Base-by-base conservation (phyloP, 2,797 vertebrate genomes). In the Atherinosoma microstoma region DNA sequence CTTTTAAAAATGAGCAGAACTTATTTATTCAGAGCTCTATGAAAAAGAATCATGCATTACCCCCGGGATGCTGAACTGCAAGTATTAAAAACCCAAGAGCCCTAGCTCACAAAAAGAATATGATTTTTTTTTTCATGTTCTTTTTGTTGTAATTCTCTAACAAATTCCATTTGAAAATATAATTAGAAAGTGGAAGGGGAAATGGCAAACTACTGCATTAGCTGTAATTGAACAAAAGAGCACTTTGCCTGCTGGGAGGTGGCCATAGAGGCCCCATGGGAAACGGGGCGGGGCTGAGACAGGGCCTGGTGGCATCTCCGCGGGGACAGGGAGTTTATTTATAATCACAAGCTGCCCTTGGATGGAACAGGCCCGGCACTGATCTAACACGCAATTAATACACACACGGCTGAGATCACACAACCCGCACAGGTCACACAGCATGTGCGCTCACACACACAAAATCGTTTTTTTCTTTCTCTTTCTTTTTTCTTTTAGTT, bases 151-250 rank as follows among this genome's bases (percentile, higher is more conserved):
- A 84, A 91, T 89, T 87, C 82, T 73, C 94, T 94, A 95, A 97
- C 95, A 97, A 98, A 97, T 96, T 96, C 96, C 95, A 97, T 96
- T 97, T 96, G 96, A 97, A 98, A 97, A 98, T 97, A 98, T 98
- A 97, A 98, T 98, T 98, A 98, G 95, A 97, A 96, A 80, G 75
- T 67, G 75, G 65, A 76, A 68, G 79, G 73, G 87, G 73, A 64
- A 96, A 96, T 95, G 95, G 96, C 95, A 98, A 98, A 98, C 96
- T 97, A 96, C 96, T 96, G 96, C 96, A 97, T 97, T 98, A 97
- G 97, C 96, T 98, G 97, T 99, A 99, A 99, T 98, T 99, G 97
- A 99, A 98, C 97, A 98, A 98, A 98, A 99, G 96, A 97, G 95
- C 83, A 88, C 95, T 93, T 93, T 95, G 96, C 95, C 97, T 95